These are phyloP conservation scores for Heliconius congener DNA, from an alignment of 1,140 invertebrate genomes.

Conservation along the genomic window DNA sequence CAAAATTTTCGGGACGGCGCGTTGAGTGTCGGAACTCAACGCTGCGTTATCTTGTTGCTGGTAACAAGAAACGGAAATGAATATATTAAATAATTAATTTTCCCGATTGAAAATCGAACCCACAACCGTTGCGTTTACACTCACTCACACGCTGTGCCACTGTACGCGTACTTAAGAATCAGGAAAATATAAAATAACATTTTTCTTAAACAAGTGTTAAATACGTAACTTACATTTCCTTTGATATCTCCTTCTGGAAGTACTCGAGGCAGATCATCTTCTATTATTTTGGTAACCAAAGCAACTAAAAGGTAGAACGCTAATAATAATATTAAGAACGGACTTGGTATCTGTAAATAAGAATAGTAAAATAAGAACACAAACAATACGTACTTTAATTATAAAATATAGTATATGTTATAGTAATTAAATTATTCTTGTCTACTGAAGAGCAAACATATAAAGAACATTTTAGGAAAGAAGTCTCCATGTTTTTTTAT, in stretches of 20 bases:
- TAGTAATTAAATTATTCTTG: not conserved
- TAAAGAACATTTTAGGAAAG: no score
- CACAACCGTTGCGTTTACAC: no score
- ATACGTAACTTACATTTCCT: conserved; percentile 48
- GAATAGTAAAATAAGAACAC: conserved; percentile 14
- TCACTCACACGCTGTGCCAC: no score
- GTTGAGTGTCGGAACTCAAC: not conserved
- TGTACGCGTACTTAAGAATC: no score
- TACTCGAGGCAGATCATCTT: conserved; percentile 57
- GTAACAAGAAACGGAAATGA: not conserved
- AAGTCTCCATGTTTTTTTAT: no score
- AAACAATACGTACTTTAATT: not conserved
- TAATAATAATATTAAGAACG: conserved; percentile 51
- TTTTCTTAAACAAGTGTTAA: not conserved
- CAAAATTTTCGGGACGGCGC: not conserved
- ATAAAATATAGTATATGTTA: not conserved
- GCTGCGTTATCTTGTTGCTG: no score
- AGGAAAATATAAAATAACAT: no score
- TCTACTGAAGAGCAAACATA: no score
- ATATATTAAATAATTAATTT: not conserved
- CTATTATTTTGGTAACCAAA: conserved; percentile 54
- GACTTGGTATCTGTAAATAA: conserved; percentile 54
- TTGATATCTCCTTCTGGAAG: conserved; percentile 43
- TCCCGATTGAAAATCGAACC: no score
- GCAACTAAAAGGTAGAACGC: conserved; percentile 55